Conservation (phyloP, 2,113 vertebrate genomes). For the Corvus moneduloides region DNA sequence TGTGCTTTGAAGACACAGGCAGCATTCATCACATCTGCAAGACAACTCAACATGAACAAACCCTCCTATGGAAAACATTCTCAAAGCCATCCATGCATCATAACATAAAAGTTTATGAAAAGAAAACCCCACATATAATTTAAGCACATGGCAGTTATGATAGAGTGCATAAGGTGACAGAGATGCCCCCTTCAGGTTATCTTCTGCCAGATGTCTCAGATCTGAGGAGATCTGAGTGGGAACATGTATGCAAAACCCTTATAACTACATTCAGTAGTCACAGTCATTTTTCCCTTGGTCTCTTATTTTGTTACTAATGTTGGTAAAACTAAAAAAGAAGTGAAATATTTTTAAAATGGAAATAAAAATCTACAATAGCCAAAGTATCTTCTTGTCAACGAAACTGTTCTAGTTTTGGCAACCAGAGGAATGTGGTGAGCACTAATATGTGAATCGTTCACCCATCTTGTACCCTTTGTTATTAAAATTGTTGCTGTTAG, state of each 20-base stretch:
- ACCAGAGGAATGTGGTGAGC: background rate
- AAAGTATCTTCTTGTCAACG: background rate
- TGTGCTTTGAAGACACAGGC: background rate
- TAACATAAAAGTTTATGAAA: background rate
- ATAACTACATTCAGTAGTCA: background rate
- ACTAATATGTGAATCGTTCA: accelerated
- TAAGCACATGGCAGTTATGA: background rate
- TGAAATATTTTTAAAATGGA: background rate
- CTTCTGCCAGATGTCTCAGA: background rate
- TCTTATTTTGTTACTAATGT: background rate
- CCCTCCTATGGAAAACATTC: background rate
- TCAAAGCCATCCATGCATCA: background rate
- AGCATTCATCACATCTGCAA: background rate
- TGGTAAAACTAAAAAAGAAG: background rate
- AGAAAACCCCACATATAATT: background rate
- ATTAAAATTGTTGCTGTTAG: background rate
- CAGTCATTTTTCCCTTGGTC: background rate
- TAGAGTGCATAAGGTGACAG: background rate
- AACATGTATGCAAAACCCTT: background rate
- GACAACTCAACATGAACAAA: background rate
- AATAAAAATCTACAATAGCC: background rate
- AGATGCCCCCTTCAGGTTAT: background rate
- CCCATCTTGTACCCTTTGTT: background rate
- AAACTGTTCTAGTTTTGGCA: background rate
- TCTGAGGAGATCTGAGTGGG: background rate